A percentile compares a stretch with the other conserved stretches of the same genome.
Evolutionary conservation across 1,140 invertebrate genomes (phyloP).

Genomic region (Protaetia brevitarsis): DNA sequence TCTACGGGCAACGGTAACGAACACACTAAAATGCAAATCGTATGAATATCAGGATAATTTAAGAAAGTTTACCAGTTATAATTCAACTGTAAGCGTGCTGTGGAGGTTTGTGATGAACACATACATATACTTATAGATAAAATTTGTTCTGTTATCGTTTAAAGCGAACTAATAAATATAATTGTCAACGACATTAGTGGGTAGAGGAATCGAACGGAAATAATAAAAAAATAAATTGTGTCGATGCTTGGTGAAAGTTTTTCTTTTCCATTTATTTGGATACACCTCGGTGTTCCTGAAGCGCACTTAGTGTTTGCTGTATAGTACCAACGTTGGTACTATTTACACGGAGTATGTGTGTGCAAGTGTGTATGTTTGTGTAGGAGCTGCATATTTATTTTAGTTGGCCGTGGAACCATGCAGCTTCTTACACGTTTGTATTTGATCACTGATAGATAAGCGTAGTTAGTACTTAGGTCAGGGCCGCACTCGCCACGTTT

Average conservation of each 20-base stretch:
- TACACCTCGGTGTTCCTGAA: background rate
- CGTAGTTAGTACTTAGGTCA: background rate
- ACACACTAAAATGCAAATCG: background rate
- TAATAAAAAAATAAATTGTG: too few relatives aligned
- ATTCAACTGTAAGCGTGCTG: background rate
- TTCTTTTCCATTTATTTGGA: too few relatives aligned
- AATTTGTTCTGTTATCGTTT: too few relatives aligned
- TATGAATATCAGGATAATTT: too few relatives aligned
- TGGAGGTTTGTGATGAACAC: background rate
- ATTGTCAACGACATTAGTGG: too few relatives aligned
- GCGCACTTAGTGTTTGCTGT: background rate
- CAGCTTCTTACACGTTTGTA: conserved; percentile 12
- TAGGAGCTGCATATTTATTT: conserved; percentile 18
- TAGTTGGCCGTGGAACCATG: conserved; percentile 9
- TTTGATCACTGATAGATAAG: conserved; percentile 20
- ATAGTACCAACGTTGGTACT: background rate
- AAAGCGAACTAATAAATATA: too few relatives aligned
- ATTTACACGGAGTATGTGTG: background rate
- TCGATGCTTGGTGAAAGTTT: too few relatives aligned
- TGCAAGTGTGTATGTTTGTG: background rate
- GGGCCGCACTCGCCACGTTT: background rate
- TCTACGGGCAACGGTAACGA: background rate
- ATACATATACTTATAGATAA: too few relatives aligned
- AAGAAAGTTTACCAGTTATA: background rate
- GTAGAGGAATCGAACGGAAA: too few relatives aligned